Base-by-base conservation (phyloP, 2,797 vertebrate species). In the Periparus ater region DNA sequence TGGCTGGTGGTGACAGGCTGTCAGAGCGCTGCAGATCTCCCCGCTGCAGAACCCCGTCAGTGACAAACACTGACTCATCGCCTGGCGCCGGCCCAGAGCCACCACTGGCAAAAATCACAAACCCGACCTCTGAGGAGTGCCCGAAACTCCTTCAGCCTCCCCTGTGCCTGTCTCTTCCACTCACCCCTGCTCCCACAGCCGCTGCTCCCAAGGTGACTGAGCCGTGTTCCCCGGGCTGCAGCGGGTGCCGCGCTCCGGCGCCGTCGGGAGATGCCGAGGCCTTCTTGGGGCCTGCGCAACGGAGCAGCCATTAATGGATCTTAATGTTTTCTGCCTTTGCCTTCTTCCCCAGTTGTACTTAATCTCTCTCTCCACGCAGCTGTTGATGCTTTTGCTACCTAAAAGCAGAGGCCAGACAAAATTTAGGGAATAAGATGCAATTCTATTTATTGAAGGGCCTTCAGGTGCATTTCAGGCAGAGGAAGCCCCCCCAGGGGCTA, bases 1-100 rank as follows among this genome's bases (percentile, higher is more conserved):
- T 86, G 88, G 95, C 93, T 93, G 82, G 48, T 92, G 91, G 44
- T 94, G 95, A 94, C 92, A 94, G 79, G 73, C 89, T 92, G 93
- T 91, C 94, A 93, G 83, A 17, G 87, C 4, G 0, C 71, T 78
- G 85, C 72, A 88, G 48, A n/a, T 44, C 30, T 89, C 53, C 61
- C 90, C 45, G 1, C 74, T 50, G 22, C 57, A 85, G 72, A 83
- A 2, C 67, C 60, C 78, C 0, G 0, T 18, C 38, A 40, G 73
- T 76, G 87, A 88, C 89, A 91, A 93, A 73, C 89, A 48, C 81
- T 90, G 89, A 94, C 73, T 93, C 89, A 86, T 17, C 1, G 2
- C 67, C 45, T 1, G 0, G 44, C 15, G 0, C 66, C 40, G 13
- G 40, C 51, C 68, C 82, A 61, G 40, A 85, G 7, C 42, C 68